Percentiles rank a stretch among this genome's conserved stretches.
Conservation (phyloP, 2,113 vertebrate genomes). For the Cricetomys ansorgei region DNA sequence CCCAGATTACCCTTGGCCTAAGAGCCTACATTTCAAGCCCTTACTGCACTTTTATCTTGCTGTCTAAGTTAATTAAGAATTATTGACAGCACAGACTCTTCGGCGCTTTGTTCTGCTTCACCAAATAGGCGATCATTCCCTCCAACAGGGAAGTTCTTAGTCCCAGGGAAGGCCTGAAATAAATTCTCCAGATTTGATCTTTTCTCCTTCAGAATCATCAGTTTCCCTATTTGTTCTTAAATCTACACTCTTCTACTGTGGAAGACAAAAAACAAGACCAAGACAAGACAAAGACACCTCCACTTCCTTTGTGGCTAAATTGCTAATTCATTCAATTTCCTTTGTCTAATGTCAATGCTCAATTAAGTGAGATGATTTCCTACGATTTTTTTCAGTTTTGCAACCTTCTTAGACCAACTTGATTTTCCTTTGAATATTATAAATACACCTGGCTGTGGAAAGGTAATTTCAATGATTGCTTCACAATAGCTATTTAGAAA, state of each 20-base stretch:
- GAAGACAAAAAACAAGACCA: background rate
- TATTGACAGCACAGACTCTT: constrained; percentile 53
- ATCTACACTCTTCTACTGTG: background rate
- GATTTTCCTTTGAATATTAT: constrained; percentile 67
- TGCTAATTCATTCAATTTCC: constrained; percentile 38
- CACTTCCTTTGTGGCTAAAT: constrained; percentile 38
- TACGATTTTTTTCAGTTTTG: constrained; percentile 52
- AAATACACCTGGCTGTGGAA: constrained; percentile 26
- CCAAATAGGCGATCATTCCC: constrained; percentile 14
- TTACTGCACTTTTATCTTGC: constrained; percentile 27
- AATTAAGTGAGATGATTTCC: constrained; percentile 61
- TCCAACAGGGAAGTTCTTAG: constrained; percentile 34
- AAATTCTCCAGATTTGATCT: constrained; percentile 45
- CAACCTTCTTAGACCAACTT: constrained; percentile 51
- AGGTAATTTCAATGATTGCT: constrained; percentile 64
- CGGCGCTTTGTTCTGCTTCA: constrained; percentile 59
- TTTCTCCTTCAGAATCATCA: constrained; percentile 47
- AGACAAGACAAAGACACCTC: background rate
- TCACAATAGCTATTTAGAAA: constrained; percentile 61
- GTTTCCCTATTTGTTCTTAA: constrained; percentile 40
- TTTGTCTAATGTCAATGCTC: constrained; percentile 65
- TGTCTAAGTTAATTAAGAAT: constrained; percentile 67
- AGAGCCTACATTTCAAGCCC: background rate
- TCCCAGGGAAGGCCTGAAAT: constrained; percentile 51
- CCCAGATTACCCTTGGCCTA: background rate